phyloP scores from a whole-genome alignment of 1,140 invertebrate species.

The Lanistes nyassanus region DNA sequence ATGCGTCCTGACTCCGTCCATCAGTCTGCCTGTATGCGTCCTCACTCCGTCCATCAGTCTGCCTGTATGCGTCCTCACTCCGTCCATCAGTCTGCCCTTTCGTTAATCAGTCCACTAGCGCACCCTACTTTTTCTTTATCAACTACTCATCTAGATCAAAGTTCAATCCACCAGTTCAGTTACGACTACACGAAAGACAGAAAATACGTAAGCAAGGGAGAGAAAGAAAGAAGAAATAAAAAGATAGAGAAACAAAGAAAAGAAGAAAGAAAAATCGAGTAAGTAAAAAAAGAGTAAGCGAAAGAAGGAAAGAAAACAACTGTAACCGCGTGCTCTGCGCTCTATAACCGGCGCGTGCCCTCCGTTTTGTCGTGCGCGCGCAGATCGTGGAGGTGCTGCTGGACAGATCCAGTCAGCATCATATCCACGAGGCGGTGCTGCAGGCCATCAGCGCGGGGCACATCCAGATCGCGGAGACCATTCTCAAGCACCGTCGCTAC shows the following conservation, averaged over 20 bases:
- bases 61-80: no score
- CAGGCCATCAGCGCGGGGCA: conserved; percentile 64
- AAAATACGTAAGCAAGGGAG: background rate
- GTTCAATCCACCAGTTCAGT: no score
- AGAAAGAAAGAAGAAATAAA: conserved; percentile 1
- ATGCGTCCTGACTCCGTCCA: no score
- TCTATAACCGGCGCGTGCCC: no score
- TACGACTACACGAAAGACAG: no score
- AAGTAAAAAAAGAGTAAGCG: background rate
- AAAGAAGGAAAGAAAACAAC: background rate
- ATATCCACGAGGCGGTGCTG: conserved; percentile 64
- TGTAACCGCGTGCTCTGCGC: background rate
- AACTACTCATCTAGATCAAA: no score
- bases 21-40: no score
- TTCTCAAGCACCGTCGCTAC: conserved; percentile 63
- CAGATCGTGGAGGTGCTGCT: conserved; percentile 59
- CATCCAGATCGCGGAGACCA: conserved; percentile 63
- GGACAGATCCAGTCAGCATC: conserved; percentile 55
- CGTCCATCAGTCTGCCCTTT: no score
- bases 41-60: no score
- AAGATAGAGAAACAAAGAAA: no score
- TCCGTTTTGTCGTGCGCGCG: background rate
- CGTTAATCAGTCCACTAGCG: no score
- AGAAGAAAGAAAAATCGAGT: background rate
- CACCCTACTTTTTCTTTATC: no score